Base-by-base conservation (phyloP, 2,888 invertebrate genomes). In the Serrognathus titanus region DNA sequence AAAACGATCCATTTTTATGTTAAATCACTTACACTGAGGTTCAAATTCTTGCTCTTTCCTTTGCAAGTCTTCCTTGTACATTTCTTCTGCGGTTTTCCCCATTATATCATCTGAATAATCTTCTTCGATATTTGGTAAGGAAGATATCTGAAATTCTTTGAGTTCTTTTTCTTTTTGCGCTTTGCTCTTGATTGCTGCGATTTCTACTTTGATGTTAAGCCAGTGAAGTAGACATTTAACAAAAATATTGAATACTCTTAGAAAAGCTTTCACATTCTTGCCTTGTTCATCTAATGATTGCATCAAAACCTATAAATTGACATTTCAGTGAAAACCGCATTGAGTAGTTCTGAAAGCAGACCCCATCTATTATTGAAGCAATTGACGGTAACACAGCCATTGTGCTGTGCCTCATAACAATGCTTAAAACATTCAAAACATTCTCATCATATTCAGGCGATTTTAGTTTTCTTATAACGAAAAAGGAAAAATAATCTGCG, bases 401-500 rank as follows among this genome's bases (percentile, higher is more conserved):
- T 41, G 85, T 83, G 63, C 88, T 86, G 71, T 88, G 85, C 66
- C 84, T 85, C 79, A 91, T 83, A 3, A 91, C 85, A 31, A 90
- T 86, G 0, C 83, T 80, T 8, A 92, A 76, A 47, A 91, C 90
- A 66, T 88, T 84, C 36, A 91, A 79, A 10, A 89, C 88, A 0
- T 84, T 83, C 53, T 84, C 79, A 67, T 85, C 85, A 64, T 83
- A 78, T 71, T 85, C 82, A 1, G 81, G 81, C 76, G 81, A 82
- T 56, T 84, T 86, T 1, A 91, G 78, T 66, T 84, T 80, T 0
- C 81, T 74, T 31, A 86, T 86, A 55, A 92, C 81, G 65, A 89
- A 86, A 68, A 84, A 85, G 0, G 88, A 85, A 69, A 90, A 83
- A 71, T 90, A 92, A 73, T 91, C 90, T 0, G 87, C 83, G 71